phyloP scores from a whole-genome alignment of 1,140 invertebrate genomes.

The Lucilia sericata region DNA sequence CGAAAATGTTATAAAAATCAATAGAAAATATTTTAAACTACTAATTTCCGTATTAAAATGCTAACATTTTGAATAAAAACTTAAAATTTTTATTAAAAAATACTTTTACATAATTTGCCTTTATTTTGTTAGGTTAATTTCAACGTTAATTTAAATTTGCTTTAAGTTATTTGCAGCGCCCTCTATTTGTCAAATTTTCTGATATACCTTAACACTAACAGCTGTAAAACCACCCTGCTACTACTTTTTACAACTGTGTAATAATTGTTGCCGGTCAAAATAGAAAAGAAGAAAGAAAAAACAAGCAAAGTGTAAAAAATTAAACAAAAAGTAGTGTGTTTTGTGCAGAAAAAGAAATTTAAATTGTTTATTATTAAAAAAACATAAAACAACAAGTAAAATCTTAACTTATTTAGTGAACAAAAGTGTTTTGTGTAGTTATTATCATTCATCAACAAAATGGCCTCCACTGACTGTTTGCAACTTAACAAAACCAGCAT shows the following conservation, averaged over 20 bases:
- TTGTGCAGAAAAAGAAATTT: background rate
- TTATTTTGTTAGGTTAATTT: too few species aligned
- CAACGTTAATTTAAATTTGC: background rate
- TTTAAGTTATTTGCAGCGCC: background rate
- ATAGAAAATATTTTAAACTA: too few species aligned
- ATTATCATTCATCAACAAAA: background rate
- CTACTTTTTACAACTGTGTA: background rate
- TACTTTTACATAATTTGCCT: too few species aligned
- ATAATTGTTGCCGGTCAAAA: background rate
- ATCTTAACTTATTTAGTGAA: background rate
- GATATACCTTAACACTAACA: background rate
- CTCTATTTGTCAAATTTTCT: background rate
- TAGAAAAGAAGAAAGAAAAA: background rate
- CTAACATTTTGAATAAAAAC: too few species aligned
- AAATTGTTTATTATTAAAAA: conserved; percentile 7
- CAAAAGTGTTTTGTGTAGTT: background rate
- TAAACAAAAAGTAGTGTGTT: background rate
- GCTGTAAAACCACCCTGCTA: background rate
- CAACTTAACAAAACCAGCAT: conserved; percentile 43
- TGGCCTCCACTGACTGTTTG: conserved; percentile 41
- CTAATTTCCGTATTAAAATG: too few species aligned
- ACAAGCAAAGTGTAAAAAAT: background rate
- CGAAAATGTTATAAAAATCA: too few species aligned
- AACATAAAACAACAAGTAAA: background rate
- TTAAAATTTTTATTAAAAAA: too few species aligned